Evolutionary conservation across 2,888 invertebrate genomes (phyloP).

Genomic region (Eucriotettix oculatus): DNA sequence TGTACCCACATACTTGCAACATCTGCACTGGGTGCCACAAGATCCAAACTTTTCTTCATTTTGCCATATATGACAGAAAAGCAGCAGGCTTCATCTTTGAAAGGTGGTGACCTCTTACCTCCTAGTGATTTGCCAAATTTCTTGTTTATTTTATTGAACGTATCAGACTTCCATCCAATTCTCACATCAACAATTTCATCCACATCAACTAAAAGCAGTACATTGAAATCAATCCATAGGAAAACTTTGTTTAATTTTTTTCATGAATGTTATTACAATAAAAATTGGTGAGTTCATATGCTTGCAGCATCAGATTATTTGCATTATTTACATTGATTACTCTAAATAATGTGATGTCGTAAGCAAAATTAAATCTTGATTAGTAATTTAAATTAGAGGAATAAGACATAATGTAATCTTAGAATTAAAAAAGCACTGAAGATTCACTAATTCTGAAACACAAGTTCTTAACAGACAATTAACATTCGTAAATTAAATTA

Average conservation of each 20-base stretch:
- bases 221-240: neutral
- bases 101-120: constrained; percentile 11
- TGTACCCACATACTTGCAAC: constrained; percentile 21
- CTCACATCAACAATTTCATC: constrained; percentile 24
- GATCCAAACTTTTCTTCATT: constrained; percentile 20
- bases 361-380: neutral
- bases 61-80: constrained; percentile 23
- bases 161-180: constrained; percentile 26
- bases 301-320: too few species aligned
- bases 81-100: constrained; percentile 20
- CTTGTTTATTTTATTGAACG: constrained; percentile 24
- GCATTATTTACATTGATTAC: too few species aligned
- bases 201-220: constrained; percentile 20
- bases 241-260: too few species aligned
- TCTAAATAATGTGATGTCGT: neutral
- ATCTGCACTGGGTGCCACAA: constrained; percentile 21
- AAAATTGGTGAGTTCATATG: too few species aligned
- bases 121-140: constrained; percentile 16
- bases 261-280: neutral
- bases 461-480: too few species aligned
- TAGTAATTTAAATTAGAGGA: neutral
- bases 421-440: too few species aligned
- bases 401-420: neutral
- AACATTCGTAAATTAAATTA: too few species aligned
- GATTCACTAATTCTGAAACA: too few species aligned